These are phyloP conservation scores for Diabrotica balteata DNA, from an alignment of 2,888 invertebrate genomes.

Conservation along the genomic window DNA sequence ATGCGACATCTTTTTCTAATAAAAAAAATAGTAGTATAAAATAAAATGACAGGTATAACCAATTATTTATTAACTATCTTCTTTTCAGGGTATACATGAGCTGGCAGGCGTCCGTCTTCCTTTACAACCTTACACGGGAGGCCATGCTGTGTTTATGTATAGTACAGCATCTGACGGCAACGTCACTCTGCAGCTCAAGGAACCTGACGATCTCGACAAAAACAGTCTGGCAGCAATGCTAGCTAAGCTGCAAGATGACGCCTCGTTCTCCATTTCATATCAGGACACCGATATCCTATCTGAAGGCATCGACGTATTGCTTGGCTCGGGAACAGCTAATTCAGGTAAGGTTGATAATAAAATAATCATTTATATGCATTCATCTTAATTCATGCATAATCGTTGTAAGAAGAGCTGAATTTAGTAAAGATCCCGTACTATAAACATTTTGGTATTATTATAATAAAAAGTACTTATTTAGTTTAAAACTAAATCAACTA, in stretches of 20 bases:
- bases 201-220: slow-evolving; percentile 64
- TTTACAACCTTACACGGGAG: slow-evolving; percentile 64
- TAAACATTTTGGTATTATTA: too few species aligned
- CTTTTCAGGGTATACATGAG: slow-evolving; percentile 57
- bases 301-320: slow-evolving; percentile 68
- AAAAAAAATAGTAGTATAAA: too few species aligned
- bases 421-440: too few species aligned
- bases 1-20: too few species aligned
- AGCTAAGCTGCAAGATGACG: slow-evolving; percentile 67
- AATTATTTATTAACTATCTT: too few species aligned
- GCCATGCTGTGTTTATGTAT: slow-evolving; percentile 74
- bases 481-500: too few species aligned
- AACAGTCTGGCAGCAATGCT: slow-evolving; percentile 61
- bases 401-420: too few species aligned
- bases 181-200: slow-evolving; percentile 70
- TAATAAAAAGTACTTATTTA: too few species aligned
- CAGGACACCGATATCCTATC: slow-evolving; percentile 78
- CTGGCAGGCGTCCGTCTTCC: slow-evolving; percentile 62
- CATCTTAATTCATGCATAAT: too few species aligned
- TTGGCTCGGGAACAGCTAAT: slow-evolving; percentile 64
- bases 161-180: slow-evolving; percentile 72
- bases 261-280: slow-evolving; percentile 75
- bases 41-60: too few species aligned
- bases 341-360: slow-evolving; percentile 48
- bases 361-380: too few species aligned